Base-by-base conservation (phyloP, 2,888 invertebrate species). In the Morpho helenor region DNA sequence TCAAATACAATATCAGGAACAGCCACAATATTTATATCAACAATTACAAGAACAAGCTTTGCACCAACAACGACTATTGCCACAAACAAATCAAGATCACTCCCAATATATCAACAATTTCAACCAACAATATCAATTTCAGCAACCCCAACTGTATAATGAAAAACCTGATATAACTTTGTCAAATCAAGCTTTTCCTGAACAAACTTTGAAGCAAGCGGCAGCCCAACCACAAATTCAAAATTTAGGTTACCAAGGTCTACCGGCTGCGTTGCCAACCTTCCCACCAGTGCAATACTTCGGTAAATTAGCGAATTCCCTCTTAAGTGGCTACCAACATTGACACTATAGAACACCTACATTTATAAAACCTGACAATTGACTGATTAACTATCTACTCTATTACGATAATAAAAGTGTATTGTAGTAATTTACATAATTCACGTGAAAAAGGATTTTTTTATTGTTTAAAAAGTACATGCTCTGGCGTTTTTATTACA, bases 231-330 rank as follows among this genome's bases (percentile, higher is more conserved):
- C 52, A 9, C 49, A 60, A 50, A 47, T 57, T 8, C 69, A 68
- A 52, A 66, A 64, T 54, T 43, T 66, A 3, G 69, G 66, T 7
- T 69, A 70, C 44, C 61, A 63, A 40, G 64, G 61, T n/a, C 57
- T 64, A 9, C 60, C 69, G 41, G 66, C 65, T 5, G 68, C 69
- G 3, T 58, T 73, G 2, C 79, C 84, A 3, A 68, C 79, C 0
- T 79, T 75, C 59, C 76, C 84, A 0, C 71, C 82, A 7, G 77
- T 85, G 7, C 87, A 86, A 58, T 87, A 82, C 61, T 84, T 80
- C 56, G 86, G 86, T 0, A 84, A 84, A 63, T 84, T 73, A 31
- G 84, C 87, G 0, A 76, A 80, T 7, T 70, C 76, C 0, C 68
- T 86, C 46, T 82, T 85, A 61, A 71, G 73, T 7, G 58, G 66